Base-by-base conservation (phyloP, 1,140 invertebrate genomes). In the Phthorimaea operculella region DNA sequence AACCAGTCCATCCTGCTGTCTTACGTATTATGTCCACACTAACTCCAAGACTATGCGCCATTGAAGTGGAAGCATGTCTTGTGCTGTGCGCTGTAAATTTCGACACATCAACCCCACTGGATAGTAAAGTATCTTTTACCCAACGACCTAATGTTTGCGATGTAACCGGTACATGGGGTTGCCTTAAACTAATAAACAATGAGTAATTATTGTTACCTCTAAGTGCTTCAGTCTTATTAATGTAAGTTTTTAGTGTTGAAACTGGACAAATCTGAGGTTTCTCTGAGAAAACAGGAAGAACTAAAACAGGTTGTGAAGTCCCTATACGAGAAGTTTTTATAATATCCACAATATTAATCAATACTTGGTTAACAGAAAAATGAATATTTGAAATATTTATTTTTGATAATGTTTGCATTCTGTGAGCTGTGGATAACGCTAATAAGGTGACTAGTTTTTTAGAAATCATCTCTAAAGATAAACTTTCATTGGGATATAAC, bases 51-150 rank as follows among this genome's bases (percentile, higher is more conserved):
- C 42, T 16, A 15, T 51, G 16, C 28, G 66, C 64, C n/a, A 28
- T 17, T 0, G 69, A 69, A 8, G 64, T 67, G 10, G 63, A 15
- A 6, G 62, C 60, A 49, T 72, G 66, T 12, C 66, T 54, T 0
- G 62, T 67, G 53, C 56, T 63, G 51, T 69, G 62, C 12, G 64
- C 57, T 12, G 57, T 45, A 49, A 72, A 72, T 11, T 53, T 16
- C 9, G 39, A 28, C 10, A 57, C 60, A 21, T 60, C 58, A 0
- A 67, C 42, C 9, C 64, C 62, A 16, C 62, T 42, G 12, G 36
- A 33, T 4, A 9, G 12, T 9, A 54, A 17, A n/a, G 21, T 44
- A 7, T 28, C 14, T 14, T 47, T 45, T 14, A 54, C 34, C 52
- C 52, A 54, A 33, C 52, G 52, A 18, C 52, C 14, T 21, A 54